Evolutionary conservation across 2,888 invertebrate species (phyloP).

Genomic region (Drosophila birchii): DNA sequence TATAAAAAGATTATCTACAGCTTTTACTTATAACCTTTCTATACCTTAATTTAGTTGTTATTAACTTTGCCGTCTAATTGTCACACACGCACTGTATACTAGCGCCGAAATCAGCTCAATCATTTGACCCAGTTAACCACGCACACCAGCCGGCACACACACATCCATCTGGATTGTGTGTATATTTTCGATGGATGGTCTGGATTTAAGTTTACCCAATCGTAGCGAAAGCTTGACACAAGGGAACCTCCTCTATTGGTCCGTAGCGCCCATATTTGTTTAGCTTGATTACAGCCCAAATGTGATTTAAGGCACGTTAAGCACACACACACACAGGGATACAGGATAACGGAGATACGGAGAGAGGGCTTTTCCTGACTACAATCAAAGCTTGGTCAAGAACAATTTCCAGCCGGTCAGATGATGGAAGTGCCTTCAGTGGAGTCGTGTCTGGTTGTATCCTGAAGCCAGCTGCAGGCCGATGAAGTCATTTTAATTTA

Average conservation of each 20-base stretch:
- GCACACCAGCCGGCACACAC: conserved; percentile 10
- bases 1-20: background rate
- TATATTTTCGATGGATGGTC: conserved; percentile 27
- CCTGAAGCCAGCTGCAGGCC: background rate
- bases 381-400: conserved; percentile 44
- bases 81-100: conserved; percentile 31
- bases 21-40: background rate
- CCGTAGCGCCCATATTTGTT: conserved; percentile 61
- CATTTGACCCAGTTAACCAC: conserved; percentile 67
- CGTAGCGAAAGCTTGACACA: conserved; percentile 62
- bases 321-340: conserved; percentile 44
- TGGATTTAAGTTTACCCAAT: conserved; percentile 56
- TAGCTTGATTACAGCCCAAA: conserved; percentile 78
- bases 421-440: background rate
- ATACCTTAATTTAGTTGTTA: background rate
- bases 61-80: background rate
- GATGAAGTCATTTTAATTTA: background rate
- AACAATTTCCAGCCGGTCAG: conserved; percentile 20
- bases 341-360: background rate
- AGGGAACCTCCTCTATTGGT: conserved; percentile 29
- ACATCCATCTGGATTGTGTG: conserved; percentile 12
- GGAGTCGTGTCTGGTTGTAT: background rate
- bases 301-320: conserved; percentile 80
- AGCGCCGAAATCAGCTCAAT: conserved; percentile 41
- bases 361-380: conserved; percentile 6